A percentile compares a stretch with the other conserved stretches of the same genome.
Conservation (phyloP, 2,797 vertebrate species). For the Chelon labrosus region DNA sequence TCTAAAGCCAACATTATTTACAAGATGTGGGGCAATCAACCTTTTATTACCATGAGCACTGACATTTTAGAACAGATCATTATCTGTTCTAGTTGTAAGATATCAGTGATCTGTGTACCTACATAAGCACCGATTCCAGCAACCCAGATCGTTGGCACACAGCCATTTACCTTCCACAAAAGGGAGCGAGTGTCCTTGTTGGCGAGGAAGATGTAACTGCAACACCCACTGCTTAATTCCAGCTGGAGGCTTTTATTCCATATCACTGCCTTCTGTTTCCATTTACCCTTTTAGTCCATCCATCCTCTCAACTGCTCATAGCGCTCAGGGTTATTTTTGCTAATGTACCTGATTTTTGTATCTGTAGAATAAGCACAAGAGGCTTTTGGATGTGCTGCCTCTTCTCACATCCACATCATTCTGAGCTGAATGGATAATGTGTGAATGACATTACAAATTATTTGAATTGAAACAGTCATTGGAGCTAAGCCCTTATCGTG, state of each 20-base stretch:
- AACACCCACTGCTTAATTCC: slow-evolving; percentile 38
- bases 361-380: slow-evolving; percentile 57
- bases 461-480: slow-evolving; percentile 64
- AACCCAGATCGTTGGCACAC: background rate
- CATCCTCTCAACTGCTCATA: slow-evolving; percentile 41
- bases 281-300: slow-evolving; percentile 40
- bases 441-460: slow-evolving; percentile 65
- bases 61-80: background rate
- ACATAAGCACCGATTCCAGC: background rate
- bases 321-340: slow-evolving; percentile 56
- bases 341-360: slow-evolving; percentile 53
- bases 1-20: too few species aligned
- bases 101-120: background rate
- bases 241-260: slow-evolving; percentile 48
- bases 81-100: slow-evolving; percentile 21
- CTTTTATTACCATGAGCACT: background rate
- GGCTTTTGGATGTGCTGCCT: slow-evolving; percentile 53
- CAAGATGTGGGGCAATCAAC: too few species aligned
- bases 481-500: slow-evolving; percentile 57
- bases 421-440: slow-evolving; percentile 62
- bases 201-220: slow-evolving; percentile 16
- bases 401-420: slow-evolving; percentile 40
- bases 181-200: slow-evolving; percentile 26
- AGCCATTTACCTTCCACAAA: slow-evolving; percentile 16
- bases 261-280: slow-evolving; percentile 43